phyloP scores from a whole-genome alignment of 2,113 vertebrate species.

The Triplophysa rosa region DNA sequence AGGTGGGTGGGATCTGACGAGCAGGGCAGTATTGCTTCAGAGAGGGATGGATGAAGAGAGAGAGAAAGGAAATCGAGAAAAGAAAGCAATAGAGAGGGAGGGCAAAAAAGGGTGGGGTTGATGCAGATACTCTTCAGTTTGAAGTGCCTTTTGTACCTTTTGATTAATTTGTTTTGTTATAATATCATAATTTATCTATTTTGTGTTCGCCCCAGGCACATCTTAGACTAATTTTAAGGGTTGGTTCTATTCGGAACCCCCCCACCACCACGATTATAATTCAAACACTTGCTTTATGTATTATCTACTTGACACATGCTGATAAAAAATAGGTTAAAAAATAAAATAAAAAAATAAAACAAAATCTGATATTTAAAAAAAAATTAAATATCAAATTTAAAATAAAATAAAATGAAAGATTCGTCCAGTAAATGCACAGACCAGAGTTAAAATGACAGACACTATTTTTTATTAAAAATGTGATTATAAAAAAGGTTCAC shows the following conservation, averaged over 20 bases:
- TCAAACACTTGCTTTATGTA: too few relatives aligned
- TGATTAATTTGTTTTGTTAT: background rate
- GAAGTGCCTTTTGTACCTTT: constrained; percentile 9
- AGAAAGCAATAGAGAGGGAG: constrained; percentile 5
- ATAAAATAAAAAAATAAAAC: too few relatives aligned
- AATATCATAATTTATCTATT: background rate
- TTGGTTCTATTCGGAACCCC: background rate
- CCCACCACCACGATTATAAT: too few relatives aligned
- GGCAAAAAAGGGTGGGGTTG: constrained; percentile 50
- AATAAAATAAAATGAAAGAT: too few relatives aligned
- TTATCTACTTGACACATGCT: too few relatives aligned
- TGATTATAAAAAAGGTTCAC: too few relatives aligned
- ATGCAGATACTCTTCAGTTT: constrained; percentile 54
- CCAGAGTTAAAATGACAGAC: too few relatives aligned
- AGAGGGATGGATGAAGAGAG: constrained; percentile 2
- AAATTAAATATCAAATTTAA: too few relatives aligned
- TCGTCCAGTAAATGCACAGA: too few relatives aligned
- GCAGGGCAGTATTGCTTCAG: constrained; percentile 31
- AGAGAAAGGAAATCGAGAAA: background rate
- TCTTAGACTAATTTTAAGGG: background rate
- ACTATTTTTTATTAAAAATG: too few relatives aligned
- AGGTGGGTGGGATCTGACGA: constrained; percentile 6
- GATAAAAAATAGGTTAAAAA: too few relatives aligned
- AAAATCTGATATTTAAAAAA: too few relatives aligned
- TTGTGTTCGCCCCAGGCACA: background rate